Conservation (phyloP, 2,113 vertebrate species). For the Carettochelys insculpta region DNA sequence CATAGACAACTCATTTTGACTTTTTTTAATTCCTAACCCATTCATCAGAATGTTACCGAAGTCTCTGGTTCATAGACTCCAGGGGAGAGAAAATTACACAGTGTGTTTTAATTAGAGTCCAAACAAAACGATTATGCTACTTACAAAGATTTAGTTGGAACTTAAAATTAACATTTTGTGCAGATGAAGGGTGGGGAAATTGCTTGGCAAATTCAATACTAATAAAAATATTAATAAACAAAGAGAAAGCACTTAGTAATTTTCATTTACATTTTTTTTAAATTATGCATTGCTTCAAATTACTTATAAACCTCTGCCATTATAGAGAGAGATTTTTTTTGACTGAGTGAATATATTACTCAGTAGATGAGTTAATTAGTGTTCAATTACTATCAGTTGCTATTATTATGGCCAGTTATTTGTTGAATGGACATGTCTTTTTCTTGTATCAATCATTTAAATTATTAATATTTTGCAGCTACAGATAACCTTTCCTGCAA, state of each 20-base stretch:
- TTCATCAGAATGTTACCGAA: not conserved
- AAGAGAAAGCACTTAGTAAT: conserved; percentile 28
- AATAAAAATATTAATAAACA: conserved; percentile 12
- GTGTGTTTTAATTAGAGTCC: not conserved
- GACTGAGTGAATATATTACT: conserved; percentile 25
- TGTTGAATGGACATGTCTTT: conserved; percentile 5
- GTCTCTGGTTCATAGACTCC: not conserved
- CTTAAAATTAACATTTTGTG: not conserved
- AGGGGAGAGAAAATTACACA: not conserved
- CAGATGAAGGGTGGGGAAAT: not conserved
- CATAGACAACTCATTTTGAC: not conserved
- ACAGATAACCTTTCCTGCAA: not conserved
- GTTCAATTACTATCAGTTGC: conserved; percentile 49
- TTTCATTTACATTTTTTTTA: conserved; percentile 11
- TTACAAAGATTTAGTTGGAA: not conserved
- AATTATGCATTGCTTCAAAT: conserved; percentile 21
- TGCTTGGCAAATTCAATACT: not conserved
- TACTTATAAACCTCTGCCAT: conserved; percentile 19
- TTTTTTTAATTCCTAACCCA: not conserved
- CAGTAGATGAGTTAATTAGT: conserved; percentile 43
- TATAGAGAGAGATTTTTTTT: not conserved
- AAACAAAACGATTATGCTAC: not conserved
- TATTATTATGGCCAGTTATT: not conserved
- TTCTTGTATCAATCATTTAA: conserved; percentile 6
- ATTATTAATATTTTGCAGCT: not conserved